Evolutionary conservation across 2,113 vertebrate species (phyloP).

Genomic region (Plestiodon gilberti): DNA sequence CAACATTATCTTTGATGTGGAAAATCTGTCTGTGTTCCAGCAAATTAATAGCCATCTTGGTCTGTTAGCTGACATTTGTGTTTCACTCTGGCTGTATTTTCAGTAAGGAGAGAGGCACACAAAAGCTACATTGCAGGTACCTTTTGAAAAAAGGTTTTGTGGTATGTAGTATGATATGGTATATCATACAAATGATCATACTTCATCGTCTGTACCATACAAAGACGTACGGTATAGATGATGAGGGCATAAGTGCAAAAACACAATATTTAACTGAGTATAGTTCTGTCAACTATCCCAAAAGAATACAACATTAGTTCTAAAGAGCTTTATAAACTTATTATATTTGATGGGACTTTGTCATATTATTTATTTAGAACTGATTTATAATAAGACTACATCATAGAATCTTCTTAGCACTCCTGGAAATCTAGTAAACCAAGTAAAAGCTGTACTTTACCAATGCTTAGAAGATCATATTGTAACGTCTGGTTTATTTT

Average conservation of each 20-base stretch:
- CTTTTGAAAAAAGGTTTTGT: not conserved
- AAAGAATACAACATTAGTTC: not conserved
- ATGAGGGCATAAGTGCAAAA: not conserved
- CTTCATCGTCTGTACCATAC: too few relatives aligned
- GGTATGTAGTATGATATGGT: not conserved
- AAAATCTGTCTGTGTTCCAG: not conserved
- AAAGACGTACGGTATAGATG: not conserved
- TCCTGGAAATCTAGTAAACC: not conserved
- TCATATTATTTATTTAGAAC: not conserved
- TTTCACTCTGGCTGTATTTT: not conserved
- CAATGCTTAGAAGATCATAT: not conserved
- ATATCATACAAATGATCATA: too few relatives aligned
- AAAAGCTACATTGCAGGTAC: not conserved
- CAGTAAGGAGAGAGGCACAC: not conserved
- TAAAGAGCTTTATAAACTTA: not conserved
- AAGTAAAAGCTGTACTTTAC: too few relatives aligned
- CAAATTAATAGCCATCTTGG: not conserved
- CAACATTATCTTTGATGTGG: not conserved
- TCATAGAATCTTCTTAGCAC: not conserved
- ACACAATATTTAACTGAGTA: not conserved
- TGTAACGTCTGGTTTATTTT: not conserved
- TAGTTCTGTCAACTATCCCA: not conserved
- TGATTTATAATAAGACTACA: not conserved
- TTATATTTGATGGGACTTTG: not conserved
- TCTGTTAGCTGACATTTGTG: not conserved